phyloP scores from a whole-genome alignment of 92 coral and sea anemone species.

The Pocillopora meandrina region DNA sequence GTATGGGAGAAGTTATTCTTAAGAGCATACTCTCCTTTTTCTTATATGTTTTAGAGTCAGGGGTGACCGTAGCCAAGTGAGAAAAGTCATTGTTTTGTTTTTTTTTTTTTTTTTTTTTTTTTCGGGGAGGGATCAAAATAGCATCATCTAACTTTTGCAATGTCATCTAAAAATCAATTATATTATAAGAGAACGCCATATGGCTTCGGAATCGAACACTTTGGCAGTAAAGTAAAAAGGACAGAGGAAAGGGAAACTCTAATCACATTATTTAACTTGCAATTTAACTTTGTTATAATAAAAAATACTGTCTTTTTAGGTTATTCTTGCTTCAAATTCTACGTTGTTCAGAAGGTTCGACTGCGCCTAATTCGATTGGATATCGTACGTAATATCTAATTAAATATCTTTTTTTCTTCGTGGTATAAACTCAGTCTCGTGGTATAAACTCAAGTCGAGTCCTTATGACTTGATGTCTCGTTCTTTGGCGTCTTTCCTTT shows the following conservation, averaged over 20 bases:
- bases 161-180: too few relatives aligned
- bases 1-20: constrained; percentile 32
- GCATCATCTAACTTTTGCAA: too few relatives aligned
- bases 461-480: background rate
- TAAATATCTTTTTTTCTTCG: background rate
- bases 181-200: too few relatives aligned
- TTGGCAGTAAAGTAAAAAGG: too few relatives aligned
- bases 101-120: background rate
- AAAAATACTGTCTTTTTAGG: too few relatives aligned
- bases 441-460: background rate
- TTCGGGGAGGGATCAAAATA: background rate
- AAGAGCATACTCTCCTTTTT: constrained; percentile 19
- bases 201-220: too few relatives aligned
- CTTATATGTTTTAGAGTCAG: background rate
- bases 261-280: too few relatives aligned
- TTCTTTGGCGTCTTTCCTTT: background rate
- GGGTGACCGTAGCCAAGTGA: background rate
- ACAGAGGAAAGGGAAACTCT: too few relatives aligned
- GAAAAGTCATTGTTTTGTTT: background rate
- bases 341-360: background rate
- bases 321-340: background rate
- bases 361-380: background rate
- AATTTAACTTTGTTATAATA: too few relatives aligned
- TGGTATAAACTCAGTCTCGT: constrained; percentile 15
- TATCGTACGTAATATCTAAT: constrained; percentile 6